Evolutionary conservation across 2,113 vertebrate genomes (phyloP).

Genomic region (Strix aluco): DNA sequence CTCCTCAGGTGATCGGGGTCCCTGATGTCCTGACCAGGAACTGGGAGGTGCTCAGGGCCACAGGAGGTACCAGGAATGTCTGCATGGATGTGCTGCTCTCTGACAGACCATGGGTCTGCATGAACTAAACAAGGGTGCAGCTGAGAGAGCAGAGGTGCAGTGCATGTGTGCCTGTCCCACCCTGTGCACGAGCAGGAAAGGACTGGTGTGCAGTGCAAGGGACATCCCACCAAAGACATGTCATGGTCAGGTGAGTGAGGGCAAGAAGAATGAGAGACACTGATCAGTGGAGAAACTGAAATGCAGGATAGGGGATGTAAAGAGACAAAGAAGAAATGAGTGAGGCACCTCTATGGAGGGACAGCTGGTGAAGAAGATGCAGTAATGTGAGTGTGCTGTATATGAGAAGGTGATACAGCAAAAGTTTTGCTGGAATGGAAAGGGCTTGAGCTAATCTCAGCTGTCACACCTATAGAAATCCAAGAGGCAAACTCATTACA

Average conservation of each 20-base stretch:
- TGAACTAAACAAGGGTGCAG: neutral
- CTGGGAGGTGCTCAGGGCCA: neutral
- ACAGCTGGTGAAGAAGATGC: neutral
- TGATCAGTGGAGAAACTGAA: neutral
- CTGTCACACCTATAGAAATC: neutral
- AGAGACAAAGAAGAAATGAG: neutral
- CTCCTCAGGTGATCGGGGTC: rapidly evolving
- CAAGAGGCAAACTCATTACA: neutral
- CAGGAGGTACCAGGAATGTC: neutral
- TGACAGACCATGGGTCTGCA: neutral
- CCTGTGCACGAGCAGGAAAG: neutral
- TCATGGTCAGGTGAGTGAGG: neutral
- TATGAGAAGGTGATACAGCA: neutral
- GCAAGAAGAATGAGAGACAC: neutral
- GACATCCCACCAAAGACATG: no score
- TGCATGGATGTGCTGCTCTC: neutral
- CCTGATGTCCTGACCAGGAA: neutral
- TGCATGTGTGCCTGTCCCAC: neutral
- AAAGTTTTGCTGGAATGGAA: neutral
- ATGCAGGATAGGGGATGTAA: neutral
- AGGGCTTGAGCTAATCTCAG: neutral
- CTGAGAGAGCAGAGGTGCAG: neutral
- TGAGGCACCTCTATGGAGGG: neutral
- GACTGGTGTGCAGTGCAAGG: neutral
- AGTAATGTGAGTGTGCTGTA: neutral